Base-by-base conservation (phyloP, 2,888 invertebrate species). In the Apamea sordens region DNA sequence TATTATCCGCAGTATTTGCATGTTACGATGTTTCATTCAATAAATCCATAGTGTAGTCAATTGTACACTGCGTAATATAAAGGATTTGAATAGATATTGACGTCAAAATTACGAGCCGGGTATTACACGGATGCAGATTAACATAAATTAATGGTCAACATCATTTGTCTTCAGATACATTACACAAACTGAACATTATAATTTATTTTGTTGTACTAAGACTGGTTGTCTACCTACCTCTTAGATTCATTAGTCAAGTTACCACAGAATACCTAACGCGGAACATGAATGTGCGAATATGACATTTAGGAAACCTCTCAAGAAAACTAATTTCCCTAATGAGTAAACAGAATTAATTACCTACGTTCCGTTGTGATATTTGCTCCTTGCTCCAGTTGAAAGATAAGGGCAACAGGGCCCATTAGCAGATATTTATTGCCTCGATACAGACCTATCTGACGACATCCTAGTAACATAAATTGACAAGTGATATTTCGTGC, bases 131-230 rank as follows among this genome's bases (percentile, higher is more conserved):
- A 85, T 80, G 78, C 79, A 80, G 56, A 88, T 88, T 89, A 83
- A 77, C 85, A 89, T 88, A 88, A 79, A 82, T 87, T 89, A 89
- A 89, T 88, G 82, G 77, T 80, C 86, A 89, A 85, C 89, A 85
- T 88, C 83, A 89, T 89, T 88, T 89, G 89, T 88, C 89, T 89
- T 89, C 73, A 81, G 83, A 79, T 80, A 87, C 65, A 84, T 87
- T 83, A 82, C 76, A 82, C 76, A 82, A 82, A 83, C 76, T 83
- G 76, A 89, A 83, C 73, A 83, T 78, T 73, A 74, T 84, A 67
- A 79, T 87, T 83, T 83, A 88, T 87, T 83, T 85, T 73, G 73
- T 79, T 84, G 72, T 59, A 81, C 41, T 71, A 75, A 69, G 69
- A 85, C 74, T 78, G 59, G 77, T 82, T 88, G 64, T 69, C 80